phyloP scores from a whole-genome alignment of 2,888 invertebrate genomes.

The Megalurothrips usitatus region DNA sequence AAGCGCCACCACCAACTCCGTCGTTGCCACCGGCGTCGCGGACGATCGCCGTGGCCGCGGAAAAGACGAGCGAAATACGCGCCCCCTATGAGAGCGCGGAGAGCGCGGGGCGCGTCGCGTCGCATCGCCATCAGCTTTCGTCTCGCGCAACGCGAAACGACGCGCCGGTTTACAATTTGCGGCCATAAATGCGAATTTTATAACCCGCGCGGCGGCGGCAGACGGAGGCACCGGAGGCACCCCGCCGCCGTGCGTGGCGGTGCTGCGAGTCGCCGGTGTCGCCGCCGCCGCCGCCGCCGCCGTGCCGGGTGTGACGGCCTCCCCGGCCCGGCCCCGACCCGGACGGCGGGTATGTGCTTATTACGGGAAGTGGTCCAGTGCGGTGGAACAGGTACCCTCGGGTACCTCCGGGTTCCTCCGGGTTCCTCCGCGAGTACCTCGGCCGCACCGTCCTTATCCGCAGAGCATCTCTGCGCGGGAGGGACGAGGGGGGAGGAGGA shows the following conservation, averaged over 20 bases:
- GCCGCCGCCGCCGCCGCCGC: too few relatives aligned
- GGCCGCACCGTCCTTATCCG: not conserved
- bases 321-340: not conserved
- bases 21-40: too few relatives aligned
- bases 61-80: too few relatives aligned
- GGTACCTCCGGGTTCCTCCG: too few relatives aligned
- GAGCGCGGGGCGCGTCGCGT: not conserved
- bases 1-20: too few relatives aligned
- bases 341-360: conserved; percentile 1
- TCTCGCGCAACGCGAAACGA: too few relatives aligned
- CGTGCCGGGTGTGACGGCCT: not conserved
- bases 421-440: not conserved
- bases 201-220: not conserved
- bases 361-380: not conserved
- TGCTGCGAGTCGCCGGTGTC: not conserved
- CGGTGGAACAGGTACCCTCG: not conserved
- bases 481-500: not conserved
- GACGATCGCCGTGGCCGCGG: too few relatives aligned
- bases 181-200: conserved; percentile 25
- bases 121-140: not conserved
- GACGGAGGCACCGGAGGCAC: not conserved
- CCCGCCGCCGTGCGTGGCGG: not conserved
- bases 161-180: conserved; percentile 18
- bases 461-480: not conserved
- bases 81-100: too few relatives aligned